phyloP scores from a whole-genome alignment of 2,113 vertebrate species.

The Etheostoma cragini region DNA sequence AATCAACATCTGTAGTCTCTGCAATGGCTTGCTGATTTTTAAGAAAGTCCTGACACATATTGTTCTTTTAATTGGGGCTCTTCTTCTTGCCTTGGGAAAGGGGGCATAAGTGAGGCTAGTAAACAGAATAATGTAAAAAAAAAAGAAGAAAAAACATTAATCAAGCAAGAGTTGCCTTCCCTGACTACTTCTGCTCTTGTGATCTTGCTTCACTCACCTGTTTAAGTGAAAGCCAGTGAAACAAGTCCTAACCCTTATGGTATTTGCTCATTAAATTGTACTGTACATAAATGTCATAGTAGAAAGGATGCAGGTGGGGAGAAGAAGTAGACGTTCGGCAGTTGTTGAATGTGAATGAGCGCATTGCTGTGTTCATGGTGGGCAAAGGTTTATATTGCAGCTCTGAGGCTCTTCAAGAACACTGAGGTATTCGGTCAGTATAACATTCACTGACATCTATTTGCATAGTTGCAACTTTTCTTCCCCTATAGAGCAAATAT shows the following conservation, averaged over 20 bases:
- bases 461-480: conserved; percentile 52
- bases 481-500: conserved; percentile 45
- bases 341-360: background rate
- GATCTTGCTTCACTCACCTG: background rate
- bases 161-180: conserved; percentile 43
- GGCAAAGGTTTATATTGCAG: background rate
- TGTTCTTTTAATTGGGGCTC: conserved; percentile 42
- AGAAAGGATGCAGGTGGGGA: background rate
- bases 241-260: background rate
- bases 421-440: background rate
- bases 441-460: background rate
- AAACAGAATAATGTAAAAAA: conserved; percentile 64
- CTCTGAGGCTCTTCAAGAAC: background rate
- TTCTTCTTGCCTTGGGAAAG: conserved; percentile 35
- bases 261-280: conserved; percentile 36
- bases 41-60: conserved; percentile 29
- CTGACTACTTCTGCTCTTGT: conserved; percentile 4
- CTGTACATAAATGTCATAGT: background rate
- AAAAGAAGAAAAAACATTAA: conserved; percentile 37
- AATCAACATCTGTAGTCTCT: conserved; percentile 2
- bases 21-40: conserved; percentile 18
- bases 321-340: background rate
- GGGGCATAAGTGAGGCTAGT: conserved; percentile 56
- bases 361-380: background rate
- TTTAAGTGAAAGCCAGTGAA: background rate